Base-by-base conservation (phyloP, 2,113 vertebrate species). In the Turnix velox region DNA sequence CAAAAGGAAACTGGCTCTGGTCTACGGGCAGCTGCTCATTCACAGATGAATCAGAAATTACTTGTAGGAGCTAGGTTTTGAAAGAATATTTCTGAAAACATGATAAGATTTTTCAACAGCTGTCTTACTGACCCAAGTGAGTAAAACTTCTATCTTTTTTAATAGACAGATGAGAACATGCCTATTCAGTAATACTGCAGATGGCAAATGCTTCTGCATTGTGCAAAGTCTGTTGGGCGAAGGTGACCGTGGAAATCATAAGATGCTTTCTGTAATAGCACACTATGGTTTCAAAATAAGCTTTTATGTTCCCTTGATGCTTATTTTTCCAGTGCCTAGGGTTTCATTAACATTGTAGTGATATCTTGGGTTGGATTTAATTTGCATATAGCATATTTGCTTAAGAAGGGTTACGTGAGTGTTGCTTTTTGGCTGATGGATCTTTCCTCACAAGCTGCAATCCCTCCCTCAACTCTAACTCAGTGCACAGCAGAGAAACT, bases 41-140 rank as follows among this genome's bases (percentile, higher is more conserved):
- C 86, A 20, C 7, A 58, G 84, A 43, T 82, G n/a, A 87, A 51
- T 81, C 72, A 35, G 68, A 79, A 87, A 49, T 86, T 77, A 28
- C 63, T 67, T 79, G 76, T 67, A 90, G 79, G 62, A 94, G 83
- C 31, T 49, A 20, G 55, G 37, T 91, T 69, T 88, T 66, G 80
- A 78, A 72, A 93, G 69, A 54, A 16, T 86, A 9, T 90, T 95
- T 95, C 58, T 73, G 54, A 72, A 93, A 66, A 71, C 49, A 11
- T 22, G 40, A 10, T 72, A n/a, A 20, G 77, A 62, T 94, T 93
- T 93, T 95, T 79, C 45, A 95, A 61, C 84, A 94, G 62, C 84
- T 91, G 48, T 81, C 66, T 88, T 83, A 90, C 6, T 91, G 91
- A 87, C 84, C 91, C 45, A 58, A 66, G 74, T 0, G 0, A 87